phyloP scores from a whole-genome alignment of 2,888 invertebrate genomes.

The Harpagoxenus sublaevis region DNA sequence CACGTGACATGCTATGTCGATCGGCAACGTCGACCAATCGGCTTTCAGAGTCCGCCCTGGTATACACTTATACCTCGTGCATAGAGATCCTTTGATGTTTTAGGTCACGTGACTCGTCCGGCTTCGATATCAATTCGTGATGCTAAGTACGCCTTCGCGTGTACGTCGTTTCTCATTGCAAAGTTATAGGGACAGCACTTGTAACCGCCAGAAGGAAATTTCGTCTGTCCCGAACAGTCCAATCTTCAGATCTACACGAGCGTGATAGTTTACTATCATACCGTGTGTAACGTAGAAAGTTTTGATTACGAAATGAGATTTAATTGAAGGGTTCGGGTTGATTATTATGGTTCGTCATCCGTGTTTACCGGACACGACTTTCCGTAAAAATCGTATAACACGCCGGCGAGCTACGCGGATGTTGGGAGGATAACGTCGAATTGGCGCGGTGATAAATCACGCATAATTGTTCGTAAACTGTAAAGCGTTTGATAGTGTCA shows the following conservation, averaged over 20 bases:
- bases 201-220: slow-evolving; percentile 61
- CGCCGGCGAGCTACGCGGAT: background rate
- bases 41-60: slow-evolving; percentile 80
- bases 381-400: slow-evolving; percentile 20
- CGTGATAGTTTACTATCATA: slow-evolving; percentile 37
- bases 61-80: slow-evolving; percentile 59
- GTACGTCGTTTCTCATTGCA: slow-evolving; percentile 70
- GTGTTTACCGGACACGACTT: slow-evolving; percentile 4
- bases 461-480: slow-evolving; percentile 72
- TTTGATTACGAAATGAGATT: slow-evolving; percentile 40
- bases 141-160: slow-evolving; percentile 85
- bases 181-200: slow-evolving; percentile 71
- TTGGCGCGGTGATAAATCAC: slow-evolving; percentile 69
- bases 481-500: slow-evolving; percentile 76
- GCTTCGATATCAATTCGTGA: slow-evolving; percentile 80
- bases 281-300: background rate
- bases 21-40: slow-evolving; percentile 81
- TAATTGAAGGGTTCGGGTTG: slow-evolving; percentile 42
- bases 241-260: slow-evolving; percentile 50
- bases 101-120: slow-evolving; percentile 80
- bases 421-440: slow-evolving; percentile 33
- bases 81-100: slow-evolving; percentile 79
- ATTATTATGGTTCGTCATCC: slow-evolving; percentile 21
- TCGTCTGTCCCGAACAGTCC: slow-evolving; percentile 51
- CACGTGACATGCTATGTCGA: slow-evolving; percentile 82